Conservation (phyloP, 2,888 invertebrate species). For the Drosophila algonquin region DNA sequence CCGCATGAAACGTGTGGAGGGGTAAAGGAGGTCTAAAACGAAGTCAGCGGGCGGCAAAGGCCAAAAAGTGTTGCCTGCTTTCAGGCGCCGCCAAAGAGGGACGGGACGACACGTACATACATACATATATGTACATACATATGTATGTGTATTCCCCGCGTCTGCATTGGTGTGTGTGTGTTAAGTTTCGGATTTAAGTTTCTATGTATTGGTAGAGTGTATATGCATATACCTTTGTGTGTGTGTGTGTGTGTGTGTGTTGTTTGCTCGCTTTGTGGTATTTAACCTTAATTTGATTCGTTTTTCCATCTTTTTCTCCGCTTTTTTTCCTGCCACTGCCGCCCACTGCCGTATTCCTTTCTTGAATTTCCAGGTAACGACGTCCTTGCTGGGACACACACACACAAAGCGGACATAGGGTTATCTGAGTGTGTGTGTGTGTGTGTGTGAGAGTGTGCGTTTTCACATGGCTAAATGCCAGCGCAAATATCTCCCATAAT, state of each 20-base stretch:
- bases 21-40: slow-evolving; percentile 8
- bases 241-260: slow-evolving; percentile 41
- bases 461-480: slow-evolving; percentile 41
- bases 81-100: slow-evolving; percentile 56
- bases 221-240: slow-evolving; percentile 5
- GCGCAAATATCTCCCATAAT: slow-evolving; percentile 38
- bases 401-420: background rate
- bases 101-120: slow-evolving; percentile 2
- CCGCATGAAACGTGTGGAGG: slow-evolving; percentile 1
- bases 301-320: slow-evolving; percentile 38
- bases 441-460: slow-evolving; percentile 10
- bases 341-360: slow-evolving; percentile 32
- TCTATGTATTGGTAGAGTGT: slow-evolving; percentile 3
- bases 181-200: slow-evolving; percentile 36
- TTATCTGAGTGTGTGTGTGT: background rate
- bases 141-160: slow-evolving; percentile 21
- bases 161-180: slow-evolving; percentile 26
- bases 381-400: slow-evolving; percentile 47
- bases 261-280: slow-evolving; percentile 74
- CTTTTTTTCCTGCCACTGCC: slow-evolving; percentile 12
- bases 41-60: slow-evolving; percentile 59
- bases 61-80: slow-evolving; percentile 76
- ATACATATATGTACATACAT: background rate
- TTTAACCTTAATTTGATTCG: slow-evolving; percentile 79
- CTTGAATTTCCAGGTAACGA: slow-evolving; percentile 38